Conservation (phyloP, 92 coral and sea anemone genomes). For the Plumapathes pennacea region DNA sequence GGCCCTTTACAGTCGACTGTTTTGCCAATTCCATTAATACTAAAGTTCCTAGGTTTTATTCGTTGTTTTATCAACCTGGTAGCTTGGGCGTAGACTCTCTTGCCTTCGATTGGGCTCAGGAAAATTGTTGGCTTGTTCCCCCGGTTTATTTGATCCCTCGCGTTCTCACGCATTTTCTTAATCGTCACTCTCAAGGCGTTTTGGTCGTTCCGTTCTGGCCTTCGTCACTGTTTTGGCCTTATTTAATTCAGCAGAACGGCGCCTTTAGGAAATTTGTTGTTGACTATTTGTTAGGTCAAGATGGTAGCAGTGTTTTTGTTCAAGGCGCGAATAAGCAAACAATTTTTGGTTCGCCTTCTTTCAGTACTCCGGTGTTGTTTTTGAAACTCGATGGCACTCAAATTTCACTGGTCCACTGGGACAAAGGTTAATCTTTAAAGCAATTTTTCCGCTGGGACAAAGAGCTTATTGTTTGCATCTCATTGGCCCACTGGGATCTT, state of each 20-base stretch:
- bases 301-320: constrained; percentile 52
- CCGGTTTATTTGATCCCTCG: constrained; percentile 10
- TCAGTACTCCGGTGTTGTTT: constrained; percentile 45
- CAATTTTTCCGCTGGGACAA: background rate
- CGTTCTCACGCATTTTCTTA: constrained; percentile 5
- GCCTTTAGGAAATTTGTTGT: constrained; percentile 17
- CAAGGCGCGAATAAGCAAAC: constrained; percentile 57
- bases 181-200: constrained; percentile 14
- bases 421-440: constrained; percentile 1
- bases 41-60: constrained; percentile 32
- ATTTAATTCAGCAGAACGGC: constrained; percentile 25
- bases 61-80: constrained; percentile 36
- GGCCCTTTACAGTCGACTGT: constrained; percentile 39
- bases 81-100: constrained; percentile 44
- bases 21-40: constrained; percentile 34
- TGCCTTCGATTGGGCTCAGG: constrained; percentile 22
- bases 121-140: constrained; percentile 60
- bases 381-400: constrained; percentile 3
- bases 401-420: constrained; percentile 15
- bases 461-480: no score
- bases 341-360: constrained; percentile 49
- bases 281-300: constrained; percentile 37
- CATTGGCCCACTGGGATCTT: constrained; percentile 9
- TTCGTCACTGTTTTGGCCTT: constrained; percentile 36
- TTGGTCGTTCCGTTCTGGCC: constrained; percentile 43